Conservation (phyloP, 2,888 invertebrate genomes). For the Trimorus sp. region DNA sequence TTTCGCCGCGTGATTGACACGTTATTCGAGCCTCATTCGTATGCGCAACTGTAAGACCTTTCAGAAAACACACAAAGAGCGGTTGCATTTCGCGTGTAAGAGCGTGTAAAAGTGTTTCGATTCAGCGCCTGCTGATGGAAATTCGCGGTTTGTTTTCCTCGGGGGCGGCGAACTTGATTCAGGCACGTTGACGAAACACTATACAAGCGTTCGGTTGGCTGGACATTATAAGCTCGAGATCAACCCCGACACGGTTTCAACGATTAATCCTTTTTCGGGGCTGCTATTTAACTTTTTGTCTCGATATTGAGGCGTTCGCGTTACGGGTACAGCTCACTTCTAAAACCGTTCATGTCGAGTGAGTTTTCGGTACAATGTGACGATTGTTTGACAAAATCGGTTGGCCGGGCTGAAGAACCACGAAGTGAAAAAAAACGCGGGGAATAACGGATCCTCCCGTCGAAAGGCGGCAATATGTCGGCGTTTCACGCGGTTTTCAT, state of each 20-base stretch:
- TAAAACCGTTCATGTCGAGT: no score
- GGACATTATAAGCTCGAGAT: no score
- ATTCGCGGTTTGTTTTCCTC: not conserved
- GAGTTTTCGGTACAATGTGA: no score
- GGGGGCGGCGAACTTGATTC: no score
- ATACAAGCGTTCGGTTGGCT: no score
- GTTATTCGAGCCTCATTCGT: constrained; percentile 49
- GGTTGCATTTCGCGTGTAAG: constrained; percentile 13
- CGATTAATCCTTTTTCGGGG: no score
- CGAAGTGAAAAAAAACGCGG: constrained; percentile 8
- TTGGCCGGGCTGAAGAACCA: not conserved
- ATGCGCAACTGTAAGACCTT: constrained; percentile 51
- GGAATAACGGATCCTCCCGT: constrained; percentile 7
- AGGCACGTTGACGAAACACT: no score
- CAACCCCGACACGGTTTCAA: no score
- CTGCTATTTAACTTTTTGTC: no score
- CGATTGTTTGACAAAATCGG: not conserved
- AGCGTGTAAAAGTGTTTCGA: constrained; percentile 23
- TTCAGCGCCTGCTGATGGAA: constrained; percentile 7
- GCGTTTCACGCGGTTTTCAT: constrained; percentile 37
- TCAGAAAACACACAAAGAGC: constrained; percentile 26
- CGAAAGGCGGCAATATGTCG: constrained; percentile 5
- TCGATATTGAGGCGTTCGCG: no score
- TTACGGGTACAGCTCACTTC: no score
- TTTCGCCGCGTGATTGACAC: constrained; percentile 56